Evolutionary conservation across 1,140 invertebrate species (phyloP).

Genomic region (Anoplolepis gracilipes): DNA sequence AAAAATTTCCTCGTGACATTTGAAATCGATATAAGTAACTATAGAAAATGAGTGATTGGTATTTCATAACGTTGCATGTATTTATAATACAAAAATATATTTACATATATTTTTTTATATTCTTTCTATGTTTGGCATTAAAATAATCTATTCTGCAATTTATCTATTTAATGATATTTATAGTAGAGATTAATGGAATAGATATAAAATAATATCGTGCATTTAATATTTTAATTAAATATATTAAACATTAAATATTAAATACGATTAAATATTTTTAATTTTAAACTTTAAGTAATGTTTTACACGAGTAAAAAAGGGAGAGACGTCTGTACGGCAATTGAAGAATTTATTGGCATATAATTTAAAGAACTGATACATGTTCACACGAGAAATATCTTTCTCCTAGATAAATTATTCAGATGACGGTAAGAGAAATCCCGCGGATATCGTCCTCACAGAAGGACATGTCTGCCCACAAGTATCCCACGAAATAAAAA

Average conservation of each 20-base stretch:
- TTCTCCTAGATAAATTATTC: slow-evolving; percentile 47
- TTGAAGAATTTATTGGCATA: slow-evolving; percentile 39
- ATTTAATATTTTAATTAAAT: not conserved
- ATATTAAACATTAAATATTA: too few relatives aligned
- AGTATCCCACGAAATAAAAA: slow-evolving; percentile 53
- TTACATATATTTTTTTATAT: too few relatives aligned
- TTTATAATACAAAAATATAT: too few relatives aligned
- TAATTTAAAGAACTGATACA: slow-evolving; percentile 42
- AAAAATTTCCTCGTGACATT: too few relatives aligned
- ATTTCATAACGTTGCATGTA: too few relatives aligned
- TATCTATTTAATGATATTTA: not conserved
- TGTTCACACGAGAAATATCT: slow-evolving; percentile 5
- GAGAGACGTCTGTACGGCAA: not conserved
- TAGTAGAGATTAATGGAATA: too few relatives aligned
- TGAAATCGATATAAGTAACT: too few relatives aligned
- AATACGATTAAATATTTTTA: not conserved
- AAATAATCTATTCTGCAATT: not conserved
- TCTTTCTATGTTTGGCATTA: too few relatives aligned
- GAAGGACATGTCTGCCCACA: slow-evolving; percentile 25
- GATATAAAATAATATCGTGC: not conserved
- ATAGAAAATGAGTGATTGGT: too few relatives aligned
- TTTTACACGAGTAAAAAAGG: not conserved
- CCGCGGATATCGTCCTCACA: slow-evolving; percentile 32
- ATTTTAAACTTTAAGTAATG: not conserved
- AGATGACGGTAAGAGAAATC: slow-evolving; percentile 23